Evolutionary conservation across 2,888 invertebrate species (phyloP).

Genomic region (Lampropteryx suffumata): DNA sequence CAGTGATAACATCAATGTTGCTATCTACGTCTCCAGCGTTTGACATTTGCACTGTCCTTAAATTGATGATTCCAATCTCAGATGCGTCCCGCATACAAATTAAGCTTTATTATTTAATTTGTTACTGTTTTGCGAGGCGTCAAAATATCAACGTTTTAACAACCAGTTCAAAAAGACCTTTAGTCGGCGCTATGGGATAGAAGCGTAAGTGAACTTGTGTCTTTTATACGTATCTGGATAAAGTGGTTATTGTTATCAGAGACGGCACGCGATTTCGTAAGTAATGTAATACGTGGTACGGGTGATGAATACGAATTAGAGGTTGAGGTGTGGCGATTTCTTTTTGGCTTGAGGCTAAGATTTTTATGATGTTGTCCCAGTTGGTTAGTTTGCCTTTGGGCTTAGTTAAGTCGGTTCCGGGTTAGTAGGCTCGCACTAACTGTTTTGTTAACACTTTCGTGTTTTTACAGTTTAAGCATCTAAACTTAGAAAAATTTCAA

Average conservation of each 20-base stretch:
- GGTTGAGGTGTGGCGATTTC: conserved; percentile 64
- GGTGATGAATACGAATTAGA: conserved; percentile 70
- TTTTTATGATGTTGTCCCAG: conserved; percentile 38
- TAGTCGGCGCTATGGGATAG: conserved; percentile 10
- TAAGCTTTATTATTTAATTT: conserved; percentile 70
- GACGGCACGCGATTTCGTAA: conserved; percentile 68
- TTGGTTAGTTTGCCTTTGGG: conserved; percentile 39
- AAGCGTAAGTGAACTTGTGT: conserved; percentile 3
- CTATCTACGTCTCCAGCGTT: conserved; percentile 39
- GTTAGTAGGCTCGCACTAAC: conserved; percentile 32
- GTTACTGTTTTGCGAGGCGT: conserved; percentile 66
- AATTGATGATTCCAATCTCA: conserved; percentile 50
- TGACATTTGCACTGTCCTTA: conserved; percentile 45
- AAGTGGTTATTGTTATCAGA: conserved; percentile 57
- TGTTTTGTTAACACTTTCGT: conserved; percentile 31
- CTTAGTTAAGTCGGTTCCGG: conserved; percentile 30
- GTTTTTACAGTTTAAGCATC: conserved; percentile 14
- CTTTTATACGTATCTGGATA: conserved; percentile 40
- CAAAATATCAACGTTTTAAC: conserved; percentile 61
- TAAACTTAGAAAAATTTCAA: background rate
- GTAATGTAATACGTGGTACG: conserved; percentile 74
- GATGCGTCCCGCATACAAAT: conserved; percentile 66
- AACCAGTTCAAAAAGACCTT: conserved; percentile 43
- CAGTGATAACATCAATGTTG: conserved; percentile 30
- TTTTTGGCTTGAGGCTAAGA: conserved; percentile 49